These are phyloP conservation scores for Drepana falcataria DNA, from an alignment of 2,888 invertebrate genomes.

Conservation along the genomic window DNA sequence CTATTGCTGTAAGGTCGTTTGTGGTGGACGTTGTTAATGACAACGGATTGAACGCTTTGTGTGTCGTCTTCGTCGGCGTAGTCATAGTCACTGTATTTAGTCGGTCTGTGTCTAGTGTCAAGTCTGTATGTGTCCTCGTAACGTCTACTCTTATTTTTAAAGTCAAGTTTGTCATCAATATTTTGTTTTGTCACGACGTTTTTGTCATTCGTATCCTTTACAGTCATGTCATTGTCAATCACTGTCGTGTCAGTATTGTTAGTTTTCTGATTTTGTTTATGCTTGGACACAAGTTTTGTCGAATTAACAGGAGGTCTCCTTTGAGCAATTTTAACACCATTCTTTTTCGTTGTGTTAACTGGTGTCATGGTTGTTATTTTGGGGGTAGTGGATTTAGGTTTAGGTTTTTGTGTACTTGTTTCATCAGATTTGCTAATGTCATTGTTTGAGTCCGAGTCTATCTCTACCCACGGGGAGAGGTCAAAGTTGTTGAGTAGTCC, in stretches of 20 bases:
- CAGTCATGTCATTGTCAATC: slow-evolving; percentile 26
- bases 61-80: slow-evolving; percentile 49
- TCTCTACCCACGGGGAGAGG: slow-evolving; percentile 81
- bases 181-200: slow-evolving; percentile 41
- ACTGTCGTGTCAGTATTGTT: slow-evolving; percentile 30
- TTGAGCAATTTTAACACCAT: slow-evolving; percentile 26
- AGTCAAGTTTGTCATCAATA: slow-evolving; percentile 81
- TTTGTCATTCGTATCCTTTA: slow-evolving; percentile 16
- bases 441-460: slow-evolving; percentile 55
- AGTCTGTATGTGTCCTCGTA: slow-evolving; percentile 43
- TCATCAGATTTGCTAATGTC: slow-evolving; percentile 56
- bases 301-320: slow-evolving; percentile 30
- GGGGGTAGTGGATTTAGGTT: slow-evolving; percentile 29
- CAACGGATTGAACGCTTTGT: slow-evolving; percentile 64
- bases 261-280: slow-evolving; percentile 25
- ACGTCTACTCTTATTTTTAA: slow-evolving; percentile 68
- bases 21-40: slow-evolving; percentile 57
- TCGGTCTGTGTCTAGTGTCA: slow-evolving; percentile 44
- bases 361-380: slow-evolving; percentile 23
- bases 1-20: slow-evolving; percentile 56
- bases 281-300: slow-evolving; percentile 28
- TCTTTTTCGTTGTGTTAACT: slow-evolving; percentile 34
- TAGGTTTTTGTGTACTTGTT: slow-evolving; percentile 34
- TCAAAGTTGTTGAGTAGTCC: slow-evolving; percentile 77
- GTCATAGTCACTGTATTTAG: slow-evolving; percentile 47